phyloP scores from a whole-genome alignment of 2,797 vertebrate genomes.

The Pangasius djambal region DNA sequence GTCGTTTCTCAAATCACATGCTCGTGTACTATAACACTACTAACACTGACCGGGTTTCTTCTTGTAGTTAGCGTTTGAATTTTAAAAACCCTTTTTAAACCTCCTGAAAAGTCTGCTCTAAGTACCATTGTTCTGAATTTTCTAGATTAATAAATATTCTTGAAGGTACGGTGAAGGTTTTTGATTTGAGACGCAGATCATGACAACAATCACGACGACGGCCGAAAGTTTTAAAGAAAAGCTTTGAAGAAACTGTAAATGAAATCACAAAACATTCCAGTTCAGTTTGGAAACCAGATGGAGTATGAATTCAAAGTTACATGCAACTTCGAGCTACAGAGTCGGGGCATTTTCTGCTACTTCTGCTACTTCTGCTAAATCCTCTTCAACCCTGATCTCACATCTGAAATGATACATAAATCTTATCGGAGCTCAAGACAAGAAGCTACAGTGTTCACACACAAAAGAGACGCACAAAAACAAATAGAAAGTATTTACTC shows the following conservation, averaged over 20 bases:
- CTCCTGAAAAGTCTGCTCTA: too few species aligned
- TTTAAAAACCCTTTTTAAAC: too few species aligned
- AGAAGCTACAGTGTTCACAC: background rate
- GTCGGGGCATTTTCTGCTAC: background rate
- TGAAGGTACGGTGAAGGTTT: background rate
- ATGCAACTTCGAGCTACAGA: too few species aligned
- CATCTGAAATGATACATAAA: background rate
- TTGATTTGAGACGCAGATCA: background rate
- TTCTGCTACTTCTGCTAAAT: background rate
- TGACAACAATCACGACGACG: background rate
- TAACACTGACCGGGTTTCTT: too few species aligned
- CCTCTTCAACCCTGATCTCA: background rate
- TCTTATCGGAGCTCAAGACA: background rate
- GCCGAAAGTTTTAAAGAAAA: too few species aligned
- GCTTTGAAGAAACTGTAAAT: too few species aligned
- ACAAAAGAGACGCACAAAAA: background rate
- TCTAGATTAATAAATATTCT: background rate
- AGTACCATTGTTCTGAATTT: background rate
- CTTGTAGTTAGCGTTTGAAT: too few species aligned
- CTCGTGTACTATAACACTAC: too few species aligned
- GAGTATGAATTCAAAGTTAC: too few species aligned
- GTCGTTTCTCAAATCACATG: too few species aligned
- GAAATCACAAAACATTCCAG: too few species aligned
- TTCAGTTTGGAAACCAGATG: too few species aligned
- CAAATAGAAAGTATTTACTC: background rate